Percentiles rank a stretch among this genome's conserved stretches.
phyloP scores from a whole-genome alignment of 2,797 vertebrate species.

The Gorsachius magnificus region DNA sequence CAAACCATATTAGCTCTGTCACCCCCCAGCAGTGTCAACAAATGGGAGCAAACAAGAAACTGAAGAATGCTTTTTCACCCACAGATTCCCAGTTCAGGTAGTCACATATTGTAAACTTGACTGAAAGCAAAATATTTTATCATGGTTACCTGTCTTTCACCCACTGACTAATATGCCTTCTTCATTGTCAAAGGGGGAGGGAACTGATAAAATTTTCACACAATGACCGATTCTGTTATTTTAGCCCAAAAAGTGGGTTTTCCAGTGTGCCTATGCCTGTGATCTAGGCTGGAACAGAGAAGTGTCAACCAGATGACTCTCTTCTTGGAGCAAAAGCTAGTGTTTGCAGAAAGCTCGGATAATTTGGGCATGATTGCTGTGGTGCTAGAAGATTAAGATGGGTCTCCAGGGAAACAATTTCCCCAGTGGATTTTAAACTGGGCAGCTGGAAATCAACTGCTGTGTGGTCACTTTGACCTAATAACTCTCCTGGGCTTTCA shows the following conservation, averaged over 20 bases:
- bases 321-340: neutral
- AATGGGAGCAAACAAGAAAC: neutral
- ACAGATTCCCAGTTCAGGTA: neutral
- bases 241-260: neutral
- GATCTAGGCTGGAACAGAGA: neutral
- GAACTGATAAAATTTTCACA: neutral
- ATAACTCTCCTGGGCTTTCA: neutral
- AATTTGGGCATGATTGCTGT: neutral
- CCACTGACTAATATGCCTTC: neutral
- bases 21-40: neutral
- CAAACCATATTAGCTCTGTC: neutral
- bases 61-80: neutral
- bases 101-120: neutral
- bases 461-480: neutral
- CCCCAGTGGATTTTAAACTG: neutral
- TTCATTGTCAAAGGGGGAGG: neutral
- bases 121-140: neutral
- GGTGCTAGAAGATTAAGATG: neutral
- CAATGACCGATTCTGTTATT: neutral
- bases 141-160: neutral
- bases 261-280: neutral
- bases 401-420: neutral
- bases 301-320: neutral
- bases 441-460: neutral
- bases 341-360: neutral